These are phyloP conservation scores for Pyrocoelia pectoralis DNA, from an alignment of 2,888 invertebrate genomes.

Conservation along the genomic window DNA sequence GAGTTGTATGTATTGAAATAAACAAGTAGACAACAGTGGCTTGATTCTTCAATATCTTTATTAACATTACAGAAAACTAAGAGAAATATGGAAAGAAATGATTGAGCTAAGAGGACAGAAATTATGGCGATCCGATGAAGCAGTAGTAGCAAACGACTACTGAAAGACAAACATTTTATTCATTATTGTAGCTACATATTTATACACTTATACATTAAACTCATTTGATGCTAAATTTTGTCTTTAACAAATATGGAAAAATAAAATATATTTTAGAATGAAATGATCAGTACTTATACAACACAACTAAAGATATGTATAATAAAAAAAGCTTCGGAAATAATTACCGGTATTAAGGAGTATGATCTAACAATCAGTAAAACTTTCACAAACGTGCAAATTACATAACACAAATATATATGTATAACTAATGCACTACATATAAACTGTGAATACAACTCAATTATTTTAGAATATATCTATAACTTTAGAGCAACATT, in stretches of 20 bases:
- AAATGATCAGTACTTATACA: slow-evolving; percentile 17
- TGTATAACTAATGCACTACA: too few relatives aligned
- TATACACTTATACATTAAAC: slow-evolving; percentile 26
- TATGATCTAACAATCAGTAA: too few relatives aligned
- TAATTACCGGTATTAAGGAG: neutral
- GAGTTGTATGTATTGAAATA: too few relatives aligned
- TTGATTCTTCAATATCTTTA: too few relatives aligned
- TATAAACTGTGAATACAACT: neutral
- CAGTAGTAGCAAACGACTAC: slow-evolving; percentile 49
- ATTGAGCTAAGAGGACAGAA: slow-evolving; percentile 65
- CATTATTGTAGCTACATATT: slow-evolving; percentile 34
- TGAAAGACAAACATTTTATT: slow-evolving; percentile 48
- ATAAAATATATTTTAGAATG: slow-evolving; percentile 25
- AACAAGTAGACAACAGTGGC: too few relatives aligned
- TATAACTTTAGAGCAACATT: slow-evolving; percentile 13
- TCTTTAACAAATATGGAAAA: slow-evolving; percentile 31
- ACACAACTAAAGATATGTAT: neutral
- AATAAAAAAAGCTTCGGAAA: slow-evolving; percentile 8
- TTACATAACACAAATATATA: too few relatives aligned
- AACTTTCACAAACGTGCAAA: too few relatives aligned
- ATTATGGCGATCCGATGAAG: slow-evolving; percentile 65
- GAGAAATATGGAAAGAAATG: slow-evolving; percentile 67
- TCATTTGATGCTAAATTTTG: slow-evolving; percentile 24
- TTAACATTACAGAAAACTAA: slow-evolving; percentile 61
- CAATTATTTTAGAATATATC: slow-evolving; percentile 12